Conservation (phyloP, 2,113 vertebrate genomes). For the Pseudorasbora parva region DNA sequence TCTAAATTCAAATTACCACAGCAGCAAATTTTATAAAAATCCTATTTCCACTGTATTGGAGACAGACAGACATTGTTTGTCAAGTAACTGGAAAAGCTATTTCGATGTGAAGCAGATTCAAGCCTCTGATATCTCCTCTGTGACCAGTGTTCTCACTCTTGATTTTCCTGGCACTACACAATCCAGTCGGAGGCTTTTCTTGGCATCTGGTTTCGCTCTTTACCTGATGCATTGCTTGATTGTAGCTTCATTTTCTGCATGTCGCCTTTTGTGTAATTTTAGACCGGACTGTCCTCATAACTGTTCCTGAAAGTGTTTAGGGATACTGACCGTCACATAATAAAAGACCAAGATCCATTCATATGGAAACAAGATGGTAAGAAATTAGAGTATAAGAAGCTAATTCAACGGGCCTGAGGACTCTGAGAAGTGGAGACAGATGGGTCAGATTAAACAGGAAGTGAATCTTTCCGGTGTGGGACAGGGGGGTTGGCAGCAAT, state of each 20-base stretch:
- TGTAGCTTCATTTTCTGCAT: slow-evolving; percentile 42
- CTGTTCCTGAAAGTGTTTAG: not conserved
- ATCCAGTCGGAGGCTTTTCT: slow-evolving; percentile 41
- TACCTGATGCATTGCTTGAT: slow-evolving; percentile 53
- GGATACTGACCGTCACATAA: not conserved
- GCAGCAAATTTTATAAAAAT: not conserved
- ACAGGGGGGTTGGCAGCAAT: not conserved
- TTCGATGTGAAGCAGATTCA: not conserved
- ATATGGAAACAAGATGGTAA: not conserved
- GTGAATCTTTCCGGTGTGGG: slow-evolving; percentile 22
- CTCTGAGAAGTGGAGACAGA: slow-evolving; percentile 8
- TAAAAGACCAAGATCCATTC: not conserved
- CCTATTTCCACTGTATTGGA: not conserved
- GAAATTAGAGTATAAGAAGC: not conserved
- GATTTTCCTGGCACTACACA: slow-evolving; percentile 54
- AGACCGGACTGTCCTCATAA: not conserved
- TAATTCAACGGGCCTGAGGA: slow-evolving; percentile 12
- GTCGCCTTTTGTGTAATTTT: not conserved
- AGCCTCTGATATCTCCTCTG: not conserved
- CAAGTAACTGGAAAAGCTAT: slow-evolving; percentile 28
- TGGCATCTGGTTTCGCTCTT: slow-evolving; percentile 51
- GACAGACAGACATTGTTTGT: not conserved
- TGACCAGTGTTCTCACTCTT: slow-evolving; percentile 16
- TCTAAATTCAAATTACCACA: not conserved
- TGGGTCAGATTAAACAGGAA: slow-evolving; percentile 10